These are phyloP conservation scores for Macrochelys suwanniensis DNA, from an alignment of 2,797 vertebrate genomes.

Conservation along the genomic window DNA sequence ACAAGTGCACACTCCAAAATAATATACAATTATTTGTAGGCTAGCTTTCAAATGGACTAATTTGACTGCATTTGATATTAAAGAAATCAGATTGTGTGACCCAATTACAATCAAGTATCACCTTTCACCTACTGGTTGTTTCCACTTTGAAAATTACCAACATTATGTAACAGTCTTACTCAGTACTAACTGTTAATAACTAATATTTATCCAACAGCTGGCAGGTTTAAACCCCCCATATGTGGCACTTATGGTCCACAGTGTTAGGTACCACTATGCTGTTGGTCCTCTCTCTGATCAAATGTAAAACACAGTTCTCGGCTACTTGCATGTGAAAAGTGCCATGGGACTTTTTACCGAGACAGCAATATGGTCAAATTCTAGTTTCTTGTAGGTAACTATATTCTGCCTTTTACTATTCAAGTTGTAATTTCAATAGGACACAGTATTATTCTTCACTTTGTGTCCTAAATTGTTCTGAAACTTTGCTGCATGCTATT, in stretches of 20 bases:
- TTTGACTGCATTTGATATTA: background rate
- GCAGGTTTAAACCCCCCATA: background rate
- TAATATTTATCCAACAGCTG: background rate
- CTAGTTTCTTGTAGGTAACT: background rate
- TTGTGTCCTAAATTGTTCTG: accelerated
- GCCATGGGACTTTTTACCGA: background rate
- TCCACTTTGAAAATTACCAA: background rate
- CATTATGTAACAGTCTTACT: background rate
- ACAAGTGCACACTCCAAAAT: background rate
- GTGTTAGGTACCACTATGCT: accelerated
- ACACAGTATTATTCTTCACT: background rate
- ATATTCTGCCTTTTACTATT: background rate
- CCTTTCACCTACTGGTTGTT: background rate
- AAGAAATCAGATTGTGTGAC: background rate
- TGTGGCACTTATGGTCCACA: background rate
- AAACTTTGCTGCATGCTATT: background rate
- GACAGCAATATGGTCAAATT: background rate
- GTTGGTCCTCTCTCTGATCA: background rate
- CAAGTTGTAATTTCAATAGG: background rate
- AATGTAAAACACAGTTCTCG: background rate
- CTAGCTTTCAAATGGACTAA: background rate
- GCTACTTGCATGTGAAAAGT: background rate
- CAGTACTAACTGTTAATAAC: background rate
- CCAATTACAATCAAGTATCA: background rate
- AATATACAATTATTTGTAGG: background rate